Evolutionary conservation across 1,140 invertebrate species (phyloP).

Genomic region (Latrodectus geometricus): DNA sequence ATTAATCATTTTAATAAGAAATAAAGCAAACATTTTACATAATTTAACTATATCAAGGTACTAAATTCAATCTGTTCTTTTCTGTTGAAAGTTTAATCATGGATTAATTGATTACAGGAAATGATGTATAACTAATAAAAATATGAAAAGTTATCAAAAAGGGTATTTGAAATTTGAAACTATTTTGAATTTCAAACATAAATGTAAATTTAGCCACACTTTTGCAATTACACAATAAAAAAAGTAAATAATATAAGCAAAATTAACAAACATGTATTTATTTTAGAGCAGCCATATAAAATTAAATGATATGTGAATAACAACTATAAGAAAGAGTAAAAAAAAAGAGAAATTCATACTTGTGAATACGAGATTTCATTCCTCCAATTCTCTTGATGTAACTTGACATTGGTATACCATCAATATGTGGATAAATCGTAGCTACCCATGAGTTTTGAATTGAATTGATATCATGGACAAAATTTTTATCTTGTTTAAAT

Average conservation of each 20-base stretch:
- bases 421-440: slow-evolving; percentile 68
- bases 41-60: too few relatives aligned
- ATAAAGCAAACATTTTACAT: too few relatives aligned
- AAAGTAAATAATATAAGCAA: background rate
- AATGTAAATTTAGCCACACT: background rate
- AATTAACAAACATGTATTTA: background rate
- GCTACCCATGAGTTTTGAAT: slow-evolving; percentile 71
- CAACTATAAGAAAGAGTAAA: background rate
- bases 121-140: too few relatives aligned
- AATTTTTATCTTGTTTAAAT: slow-evolving; percentile 45
- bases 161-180: background rate
- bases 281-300: background rate
- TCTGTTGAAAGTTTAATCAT: too few relatives aligned
- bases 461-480: slow-evolving; percentile 70
- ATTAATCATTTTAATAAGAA: too few relatives aligned
- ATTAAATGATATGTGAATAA: background rate
- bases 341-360: slow-evolving; percentile 61
- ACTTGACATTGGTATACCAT: slow-evolving; percentile 68
- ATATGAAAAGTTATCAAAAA: too few relatives aligned
- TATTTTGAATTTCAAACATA: background rate
- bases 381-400: slow-evolving; percentile 69
- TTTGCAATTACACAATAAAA: background rate
- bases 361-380: slow-evolving; percentile 66
- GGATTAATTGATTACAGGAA: too few relatives aligned
- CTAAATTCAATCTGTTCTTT: too few relatives aligned